Evolutionary conservation across 2,888 invertebrate species (phyloP).

Genomic region (Diogma glabrata): DNA sequence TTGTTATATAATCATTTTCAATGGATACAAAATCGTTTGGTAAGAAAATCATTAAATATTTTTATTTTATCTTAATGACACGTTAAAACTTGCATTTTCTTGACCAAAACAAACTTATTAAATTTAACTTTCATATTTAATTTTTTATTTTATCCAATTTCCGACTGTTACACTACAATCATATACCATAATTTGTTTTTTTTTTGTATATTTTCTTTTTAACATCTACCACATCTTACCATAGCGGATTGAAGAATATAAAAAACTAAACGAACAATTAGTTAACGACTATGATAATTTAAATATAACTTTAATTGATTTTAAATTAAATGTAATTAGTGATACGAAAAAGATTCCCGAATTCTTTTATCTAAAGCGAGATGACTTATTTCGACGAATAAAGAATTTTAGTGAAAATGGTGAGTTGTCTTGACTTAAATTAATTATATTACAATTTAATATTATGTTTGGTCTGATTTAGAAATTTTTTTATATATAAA

Average conservation of each 20-base stretch:
- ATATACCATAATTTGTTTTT: background rate
- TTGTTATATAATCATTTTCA: constrained; percentile 57
- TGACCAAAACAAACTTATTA: constrained; percentile 1
- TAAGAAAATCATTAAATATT: constrained; percentile 31
- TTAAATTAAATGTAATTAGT: constrained; percentile 41
- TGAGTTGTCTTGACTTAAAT: too few relatives aligned
- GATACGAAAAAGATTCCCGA: constrained; percentile 46
- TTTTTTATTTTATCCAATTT: constrained; percentile 3
- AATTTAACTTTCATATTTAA: constrained; percentile 1
- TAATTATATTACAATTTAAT: too few relatives aligned
- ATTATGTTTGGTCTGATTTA: too few relatives aligned
- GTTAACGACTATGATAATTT: constrained; percentile 50
- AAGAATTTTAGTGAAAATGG: constrained; percentile 40
- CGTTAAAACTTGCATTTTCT: too few relatives aligned
- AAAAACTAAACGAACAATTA: constrained; percentile 45
- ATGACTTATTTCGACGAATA: constrained; percentile 38
- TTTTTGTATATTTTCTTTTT: constrained; percentile 16
- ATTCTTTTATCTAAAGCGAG: constrained; percentile 42
- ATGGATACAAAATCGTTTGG: constrained; percentile 67
- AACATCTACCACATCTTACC: too few relatives aligned
- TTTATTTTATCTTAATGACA: background rate
- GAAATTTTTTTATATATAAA: too few relatives aligned
- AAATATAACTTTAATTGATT: constrained; percentile 42
- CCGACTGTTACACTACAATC: too few relatives aligned
- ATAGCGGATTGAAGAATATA: constrained; percentile 57